phyloP scores from a whole-genome alignment of 2,888 invertebrate species.

The Malacosoma neustria region DNA sequence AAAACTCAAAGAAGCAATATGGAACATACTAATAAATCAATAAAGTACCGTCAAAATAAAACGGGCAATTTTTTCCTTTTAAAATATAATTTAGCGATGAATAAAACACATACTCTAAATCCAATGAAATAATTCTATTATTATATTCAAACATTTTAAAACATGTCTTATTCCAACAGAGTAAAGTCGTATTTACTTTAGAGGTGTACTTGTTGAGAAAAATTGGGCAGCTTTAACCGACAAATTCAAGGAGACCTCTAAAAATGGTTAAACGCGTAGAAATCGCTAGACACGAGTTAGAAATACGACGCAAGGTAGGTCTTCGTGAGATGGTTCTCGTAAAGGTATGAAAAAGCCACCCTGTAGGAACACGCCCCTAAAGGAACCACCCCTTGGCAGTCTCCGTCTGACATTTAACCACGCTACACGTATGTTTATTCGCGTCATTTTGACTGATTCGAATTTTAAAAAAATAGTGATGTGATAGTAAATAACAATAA shows the following conservation, averaged over 20 bases:
- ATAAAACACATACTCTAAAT: not conserved
- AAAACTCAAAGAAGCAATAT: too few relatives aligned
- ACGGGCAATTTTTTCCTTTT: not conserved
- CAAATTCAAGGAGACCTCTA: not conserved
- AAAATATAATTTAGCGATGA: not conserved
- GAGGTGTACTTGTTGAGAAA: not conserved
- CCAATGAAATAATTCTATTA: not conserved
- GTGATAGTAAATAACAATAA: slow-evolving; percentile 1
- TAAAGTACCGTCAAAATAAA: not conserved
- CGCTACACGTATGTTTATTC: slow-evolving; percentile 25
- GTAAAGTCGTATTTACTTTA: not conserved
- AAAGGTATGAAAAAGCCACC: slow-evolving; percentile 62
- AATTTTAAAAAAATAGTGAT: slow-evolving; percentile 10
- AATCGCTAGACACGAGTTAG: slow-evolving; percentile 6
- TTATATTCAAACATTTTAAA: not conserved
- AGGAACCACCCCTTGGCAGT: slow-evolving; percentile 58
- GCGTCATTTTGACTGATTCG: slow-evolving; percentile 10
- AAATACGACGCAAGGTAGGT: slow-evolving; percentile 23
- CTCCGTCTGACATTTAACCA: slow-evolving; percentile 24
- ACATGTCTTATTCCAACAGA: not conserved
- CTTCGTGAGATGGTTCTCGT: slow-evolving; percentile 32
- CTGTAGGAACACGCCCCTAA: slow-evolving; percentile 51
- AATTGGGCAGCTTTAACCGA: not conserved
- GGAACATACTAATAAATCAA: not conserved
- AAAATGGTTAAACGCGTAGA: not conserved